Conservation (phyloP, 2,888 invertebrate genomes). For the Meteorus colon region DNA sequence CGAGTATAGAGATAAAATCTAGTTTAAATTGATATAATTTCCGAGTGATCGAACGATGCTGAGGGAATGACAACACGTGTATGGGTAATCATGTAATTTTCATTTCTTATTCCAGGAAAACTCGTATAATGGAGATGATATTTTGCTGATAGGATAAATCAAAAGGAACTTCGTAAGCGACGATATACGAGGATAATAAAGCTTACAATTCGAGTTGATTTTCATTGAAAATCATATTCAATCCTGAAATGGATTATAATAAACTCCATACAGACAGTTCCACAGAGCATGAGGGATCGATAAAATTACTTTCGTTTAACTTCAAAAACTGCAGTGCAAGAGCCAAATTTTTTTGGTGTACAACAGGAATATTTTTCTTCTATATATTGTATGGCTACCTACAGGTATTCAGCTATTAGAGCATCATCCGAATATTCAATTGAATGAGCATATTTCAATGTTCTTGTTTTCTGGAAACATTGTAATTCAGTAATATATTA, state of each 20-base stretch:
- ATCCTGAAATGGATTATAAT: constrained; percentile 32
- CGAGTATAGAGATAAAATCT: no score
- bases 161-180: no score
- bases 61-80: no score
- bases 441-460: background rate
- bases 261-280: constrained; percentile 60
- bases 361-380: constrained; percentile 87
- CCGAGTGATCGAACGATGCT: no score
- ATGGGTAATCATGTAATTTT: no score
- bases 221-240: background rate
- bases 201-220: background rate
- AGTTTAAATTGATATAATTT: no score
- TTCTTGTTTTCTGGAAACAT: background rate
- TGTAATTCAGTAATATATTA: constrained; percentile 8
- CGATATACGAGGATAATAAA: no score
- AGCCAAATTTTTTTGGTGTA: constrained; percentile 85
- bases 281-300: constrained; percentile 52
- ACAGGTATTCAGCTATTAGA: constrained; percentile 73
- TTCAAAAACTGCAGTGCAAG: constrained; percentile 80
- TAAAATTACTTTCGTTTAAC: constrained; percentile 84
- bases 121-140: no score
- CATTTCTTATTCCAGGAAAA: no score
- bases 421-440: background rate
- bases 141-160: no score
- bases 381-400: constrained; percentile 94